These are phyloP conservation scores for Dinothrombium tinctorium DNA, from an alignment of 1,140 invertebrate genomes.

Conservation along the genomic window DNA sequence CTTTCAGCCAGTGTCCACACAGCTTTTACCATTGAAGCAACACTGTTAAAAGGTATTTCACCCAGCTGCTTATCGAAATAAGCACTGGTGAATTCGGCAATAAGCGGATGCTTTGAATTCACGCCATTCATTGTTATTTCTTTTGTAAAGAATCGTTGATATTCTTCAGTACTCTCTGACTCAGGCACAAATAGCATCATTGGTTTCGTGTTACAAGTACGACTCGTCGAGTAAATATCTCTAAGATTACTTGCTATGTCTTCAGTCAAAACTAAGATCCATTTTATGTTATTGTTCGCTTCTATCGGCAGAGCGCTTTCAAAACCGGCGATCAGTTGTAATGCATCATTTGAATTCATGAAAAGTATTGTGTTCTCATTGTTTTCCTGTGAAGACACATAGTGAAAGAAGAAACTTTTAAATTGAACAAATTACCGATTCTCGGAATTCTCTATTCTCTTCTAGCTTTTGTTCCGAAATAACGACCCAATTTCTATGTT, in stretches of 20 bases:
- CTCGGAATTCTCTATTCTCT: no score
- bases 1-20: slow-evolving; percentile 11
- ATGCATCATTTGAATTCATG: slow-evolving; percentile 1
- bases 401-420: neutral
- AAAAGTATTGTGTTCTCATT: slow-evolving; percentile 4
- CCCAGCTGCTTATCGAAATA: neutral
- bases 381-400: neutral
- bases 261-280: slow-evolving; percentile 2
- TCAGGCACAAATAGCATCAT: neutral
- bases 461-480: no score
- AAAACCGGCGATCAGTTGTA: slow-evolving; percentile 1
- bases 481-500: no score
- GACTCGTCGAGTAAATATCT: neutral
- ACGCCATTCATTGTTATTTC: neutral
- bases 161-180: neutral
- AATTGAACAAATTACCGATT: no score
- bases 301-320: neutral
- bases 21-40: slow-evolving; percentile 11
- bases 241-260: neutral
- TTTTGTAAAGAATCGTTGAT: neutral
- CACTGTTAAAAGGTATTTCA: slow-evolving; percentile 1
- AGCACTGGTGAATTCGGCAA: neutral
- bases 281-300: neutral
- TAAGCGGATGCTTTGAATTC: neutral
- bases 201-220: neutral